Evolutionary conservation across 2,113 vertebrate species (phyloP), one percentile per base, ranked within the genome.

Genomic region (Micronycteris hirsuta): DNA sequence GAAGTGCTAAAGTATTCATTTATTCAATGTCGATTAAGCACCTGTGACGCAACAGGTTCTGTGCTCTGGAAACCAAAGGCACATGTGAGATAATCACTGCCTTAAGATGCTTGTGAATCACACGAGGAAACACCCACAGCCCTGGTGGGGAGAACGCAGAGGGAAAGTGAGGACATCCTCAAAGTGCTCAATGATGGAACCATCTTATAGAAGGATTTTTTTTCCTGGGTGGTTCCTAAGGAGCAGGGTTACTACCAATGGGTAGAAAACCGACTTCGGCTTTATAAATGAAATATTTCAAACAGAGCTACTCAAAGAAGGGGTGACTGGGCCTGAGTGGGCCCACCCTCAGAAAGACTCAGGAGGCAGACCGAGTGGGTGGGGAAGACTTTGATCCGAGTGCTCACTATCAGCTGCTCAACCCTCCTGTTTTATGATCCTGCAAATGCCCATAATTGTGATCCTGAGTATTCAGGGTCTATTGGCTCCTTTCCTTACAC

Each of bases 311-410:
- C 63, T 83, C 3, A 24, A 81, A 36, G 19, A 41, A 65, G 83
- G 38, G 26, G 13, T 14, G 16, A 4, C 0, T 14, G 28, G 22
- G 31, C 14, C 0, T 9, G 11, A 63, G 33, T 16, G 9, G 12
- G 41, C 3, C 7, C 26, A 1, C 7, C 43, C 71, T 5, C 33
- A 2, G 2, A n/a, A 10, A 63, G 74, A 41, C 22, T 24, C n/a
- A 5, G 77, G 31, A 11, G 54, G 63, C 38, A 58, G 28, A 1
- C 33, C 3, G 49, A 56, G 33, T 33, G 47, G 2, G 11, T 58
- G n/a, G 26, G 80, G 17, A 43, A 61, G 45, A 38, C n/a, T 71
- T 17, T 11, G 41, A 56, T 31, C 7, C 17, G 28, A 10, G 19
- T 1, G 15, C 17, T 85, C 49, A 43, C 19, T 4, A 26, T 5